Conservation (phyloP, 1,140 invertebrate species). For the Papilio polytes region DNA sequence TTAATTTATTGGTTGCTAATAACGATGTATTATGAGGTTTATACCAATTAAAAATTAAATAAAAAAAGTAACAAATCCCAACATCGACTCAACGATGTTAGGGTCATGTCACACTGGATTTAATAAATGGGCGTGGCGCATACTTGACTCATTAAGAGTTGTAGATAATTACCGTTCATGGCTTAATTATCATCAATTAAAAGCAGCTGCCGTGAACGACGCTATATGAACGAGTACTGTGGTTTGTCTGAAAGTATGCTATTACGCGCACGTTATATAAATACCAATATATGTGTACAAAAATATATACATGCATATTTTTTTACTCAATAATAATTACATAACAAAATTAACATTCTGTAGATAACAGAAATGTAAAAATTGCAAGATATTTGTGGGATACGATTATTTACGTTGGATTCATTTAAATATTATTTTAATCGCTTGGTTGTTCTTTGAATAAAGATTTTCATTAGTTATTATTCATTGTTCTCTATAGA, state of each 20-base stretch:
- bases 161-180: constrained; percentile 24
- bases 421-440: too few species aligned
- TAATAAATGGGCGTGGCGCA: not conserved
- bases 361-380: too few species aligned
- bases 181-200: constrained; percentile 47
- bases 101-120: not conserved
- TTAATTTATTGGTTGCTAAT: too few species aligned
- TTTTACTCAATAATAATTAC: too few species aligned
- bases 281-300: not conserved
- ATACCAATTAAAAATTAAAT: not conserved
- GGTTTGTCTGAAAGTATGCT: not conserved
- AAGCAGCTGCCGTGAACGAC: constrained; percentile 45
- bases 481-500: too few species aligned
- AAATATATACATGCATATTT: not conserved
- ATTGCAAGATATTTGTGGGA: not conserved
- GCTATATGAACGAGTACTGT: constrained; percentile 8
- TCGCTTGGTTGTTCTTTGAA: too few species aligned
- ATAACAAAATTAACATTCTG: too few species aligned
- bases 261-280: not conserved
- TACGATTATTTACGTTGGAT: too few species aligned
- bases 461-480: too few species aligned
- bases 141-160: constrained; percentile 10
- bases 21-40: too few species aligned
- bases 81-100: too few species aligned
- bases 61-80: too few species aligned